Conservation (phyloP, 1,140 invertebrate species). For the Temnothorax curvispinosus region DNA sequence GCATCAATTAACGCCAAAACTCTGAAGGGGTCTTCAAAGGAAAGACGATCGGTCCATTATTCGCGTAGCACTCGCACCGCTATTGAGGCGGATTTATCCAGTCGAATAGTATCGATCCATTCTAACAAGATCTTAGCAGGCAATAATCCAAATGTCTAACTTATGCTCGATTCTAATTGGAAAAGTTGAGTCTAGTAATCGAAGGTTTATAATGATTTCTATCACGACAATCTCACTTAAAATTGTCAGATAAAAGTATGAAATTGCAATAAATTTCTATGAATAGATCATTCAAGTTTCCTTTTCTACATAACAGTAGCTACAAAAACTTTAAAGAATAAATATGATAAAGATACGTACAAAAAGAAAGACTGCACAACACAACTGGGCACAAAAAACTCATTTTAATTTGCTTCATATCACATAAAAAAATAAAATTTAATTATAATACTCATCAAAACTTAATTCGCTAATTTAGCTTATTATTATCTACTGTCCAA, state of each 20-base stretch:
- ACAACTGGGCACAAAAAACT: neutral
- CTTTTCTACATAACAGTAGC: neutral
- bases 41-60: conserved; percentile 70
- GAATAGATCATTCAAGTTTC: neutral
- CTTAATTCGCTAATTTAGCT: neutral
- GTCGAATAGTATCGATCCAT: conserved; percentile 46
- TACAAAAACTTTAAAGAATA: neutral
- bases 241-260: neutral
- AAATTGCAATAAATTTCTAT: neutral
- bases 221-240: neutral
- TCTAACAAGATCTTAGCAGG: conserved; percentile 58
- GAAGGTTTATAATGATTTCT: neutral
- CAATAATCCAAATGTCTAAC: conserved; percentile 68
- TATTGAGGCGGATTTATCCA: conserved; percentile 64
- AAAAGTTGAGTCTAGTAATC: neutral
- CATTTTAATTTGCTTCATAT: neutral
- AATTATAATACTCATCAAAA: neutral
- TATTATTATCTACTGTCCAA: neutral
- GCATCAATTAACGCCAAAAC: conserved; percentile 82
- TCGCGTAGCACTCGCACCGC: conserved; percentile 62
- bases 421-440: neutral
- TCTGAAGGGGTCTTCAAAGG: conserved; percentile 77
- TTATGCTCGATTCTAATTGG: conserved; percentile 29
- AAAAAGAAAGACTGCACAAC: neutral
- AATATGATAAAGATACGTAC: neutral